Base-by-base conservation (phyloP, 2,888 invertebrate genomes). In the Anticlea derivata region DNA sequence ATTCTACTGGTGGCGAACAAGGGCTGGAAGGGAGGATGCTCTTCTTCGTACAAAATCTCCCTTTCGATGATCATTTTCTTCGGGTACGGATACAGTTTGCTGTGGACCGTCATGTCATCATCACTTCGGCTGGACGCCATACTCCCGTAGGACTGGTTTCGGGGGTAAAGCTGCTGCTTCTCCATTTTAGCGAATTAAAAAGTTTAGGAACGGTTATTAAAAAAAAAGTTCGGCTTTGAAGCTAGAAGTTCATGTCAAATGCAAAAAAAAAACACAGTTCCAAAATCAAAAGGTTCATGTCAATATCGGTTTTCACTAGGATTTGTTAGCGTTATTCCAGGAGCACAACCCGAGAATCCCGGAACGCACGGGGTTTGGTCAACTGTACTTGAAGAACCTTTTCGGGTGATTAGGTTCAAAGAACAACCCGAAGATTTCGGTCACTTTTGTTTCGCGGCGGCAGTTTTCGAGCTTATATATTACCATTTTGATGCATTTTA, bases 371-470 rank as follows among this genome's bases (percentile, higher is more conserved):
- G 48, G 59, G 52, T 39, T 67, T 64, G 79, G 91, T 91, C 91
- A 91, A 86, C 91, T 91, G 76, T 91, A 90, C 67, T 91, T 91
- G 59, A 85, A 91, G 63, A 88, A 91, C 47, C 89, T 77, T 62
- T 89, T 90, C 11, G 91, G 88, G 50, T 90, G 89, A 70, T 86
- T 85, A 47, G 84, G 78, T 75, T 87, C 88, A 58, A 86, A 78
- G 63, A 89, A 88, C 63, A 87, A 72, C 55, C 82, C 83, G 67
- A 77, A 75, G 50, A 73, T 73, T 62, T 83, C 84, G 57, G 83
- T 84, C 65, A 82, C 79, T 73, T 79, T 83, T 45, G 75, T 82
- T 54, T 79, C 83, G 51, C 78, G 72, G 57, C 83, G 80, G 66
- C 78, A 78, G 66, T 81, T 85, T 70, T 78, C 72, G 23, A 83